Evolutionary conservation across 2,113 vertebrate genomes (phyloP).

Genomic region (Bubalus kerabau): DNA sequence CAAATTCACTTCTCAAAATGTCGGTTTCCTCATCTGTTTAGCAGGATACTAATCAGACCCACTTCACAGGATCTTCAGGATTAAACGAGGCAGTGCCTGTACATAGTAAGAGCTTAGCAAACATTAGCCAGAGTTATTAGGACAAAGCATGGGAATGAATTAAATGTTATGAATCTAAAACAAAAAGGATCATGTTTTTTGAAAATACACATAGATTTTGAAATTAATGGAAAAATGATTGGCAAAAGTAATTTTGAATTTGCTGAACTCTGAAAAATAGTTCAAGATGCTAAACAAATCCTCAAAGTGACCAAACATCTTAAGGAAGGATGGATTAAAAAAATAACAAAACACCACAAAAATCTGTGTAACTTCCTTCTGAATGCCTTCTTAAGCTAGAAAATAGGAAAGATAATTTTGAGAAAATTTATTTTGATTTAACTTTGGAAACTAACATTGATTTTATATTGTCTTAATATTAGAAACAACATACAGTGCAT

Average conservation of each 20-base stretch:
- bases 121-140: not conserved
- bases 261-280: conserved; percentile 33
- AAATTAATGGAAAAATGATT: conserved; percentile 42
- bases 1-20: not conserved
- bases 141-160: not conserved
- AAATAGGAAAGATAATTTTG: not conserved
- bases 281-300: conserved; percentile 37
- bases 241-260: conserved; percentile 35
- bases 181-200: conserved; percentile 35
- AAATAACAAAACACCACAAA: not conserved
- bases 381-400: not conserved
- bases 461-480: not conserved
- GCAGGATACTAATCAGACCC: not conserved
- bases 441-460: not conserved
- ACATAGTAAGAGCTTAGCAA: not conserved
- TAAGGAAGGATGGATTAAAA: not conserved
- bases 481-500: not conserved
- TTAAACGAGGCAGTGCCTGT: not conserved
- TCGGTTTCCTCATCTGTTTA: not conserved
- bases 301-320: not conserved
- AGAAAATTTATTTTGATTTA: not conserved
- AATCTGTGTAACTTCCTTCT: not conserved
- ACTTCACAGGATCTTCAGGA: not conserved
- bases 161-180: conserved; percentile 13
- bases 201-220: conserved; percentile 32